Base-by-base conservation (phyloP, 2,888 invertebrate species). In the Falcaria lacertinaria region DNA sequence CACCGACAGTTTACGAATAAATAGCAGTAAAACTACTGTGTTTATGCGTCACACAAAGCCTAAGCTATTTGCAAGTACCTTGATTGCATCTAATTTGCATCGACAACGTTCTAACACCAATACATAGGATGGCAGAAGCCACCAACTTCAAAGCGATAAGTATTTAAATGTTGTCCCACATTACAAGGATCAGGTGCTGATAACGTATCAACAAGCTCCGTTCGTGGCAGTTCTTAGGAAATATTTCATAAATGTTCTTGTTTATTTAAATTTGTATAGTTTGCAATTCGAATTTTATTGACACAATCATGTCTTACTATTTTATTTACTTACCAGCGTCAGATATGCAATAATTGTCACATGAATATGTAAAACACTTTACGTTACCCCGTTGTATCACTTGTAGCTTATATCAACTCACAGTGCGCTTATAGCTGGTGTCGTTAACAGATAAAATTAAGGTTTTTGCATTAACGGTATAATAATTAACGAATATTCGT, bases 81-180 rank as follows among this genome's bases (percentile, higher is more conserved):
- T 69, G 67, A 67, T 64, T 63, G 53, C 53, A 50, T 48, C 43
- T 57, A 16, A 68, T 64, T 64, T 67, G 64, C 67, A 65, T 69
- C 54, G 44, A 46, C 54, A 43, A 45, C 43, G 48, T 47, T 46
- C 47, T 45, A 51, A 54, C 42, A 50, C 54, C 49, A 55, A 53
- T 45, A 51, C 45, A 51, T 48, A 46, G 55, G 52, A 50, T 51
- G 48, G 48, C 46, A 44, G 46, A 39, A 42, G 40, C 42, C 15
- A 33, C 41, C 22, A 37, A 37, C 53, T 54, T 49, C 47, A 50
- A 42, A 33, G 46, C 34, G 69, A 70, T 72, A 72, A 64, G 45
- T 71, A 74, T 74, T 73, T 47, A 68, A 74, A 73, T 74, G 63
- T 61, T 57, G 71, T 57, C 57, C 74, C 49, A 71, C 59, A 64